Evolutionary conservation across 1,140 invertebrate genomes (phyloP).

Genomic region (Palaemon carinicauda): DNA sequence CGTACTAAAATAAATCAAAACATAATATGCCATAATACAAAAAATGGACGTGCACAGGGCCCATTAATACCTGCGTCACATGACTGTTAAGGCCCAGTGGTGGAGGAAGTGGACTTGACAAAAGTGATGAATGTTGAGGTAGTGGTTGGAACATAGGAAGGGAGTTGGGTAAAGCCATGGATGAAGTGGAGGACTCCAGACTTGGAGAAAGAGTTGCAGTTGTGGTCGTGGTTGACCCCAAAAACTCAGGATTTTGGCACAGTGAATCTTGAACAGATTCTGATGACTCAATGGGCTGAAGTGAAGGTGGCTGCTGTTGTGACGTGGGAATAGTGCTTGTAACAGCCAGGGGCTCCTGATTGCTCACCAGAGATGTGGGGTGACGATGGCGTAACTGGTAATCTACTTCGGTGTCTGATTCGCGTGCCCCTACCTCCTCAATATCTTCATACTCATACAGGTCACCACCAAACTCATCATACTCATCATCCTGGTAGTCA

Average conservation of each 20-base stretch:
- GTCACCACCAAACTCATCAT: constrained; percentile 38
- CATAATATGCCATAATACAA: not conserved
- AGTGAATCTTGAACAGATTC: not conserved
- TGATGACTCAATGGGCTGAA: not conserved
- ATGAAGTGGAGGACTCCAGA: not conserved
- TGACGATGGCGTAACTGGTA: constrained; percentile 43
- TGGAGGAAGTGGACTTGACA: constrained; percentile 29
- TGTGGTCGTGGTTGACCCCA: not conserved
- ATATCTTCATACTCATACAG: constrained; percentile 38
- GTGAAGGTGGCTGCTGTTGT: not conserved
- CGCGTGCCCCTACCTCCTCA: constrained; percentile 7
- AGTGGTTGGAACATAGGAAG: constrained; percentile 15
- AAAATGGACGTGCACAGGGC: constrained; percentile 33
- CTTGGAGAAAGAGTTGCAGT: not conserved
- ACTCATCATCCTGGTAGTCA: constrained; percentile 19
- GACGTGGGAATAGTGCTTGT: not conserved
- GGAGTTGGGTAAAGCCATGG: constrained; percentile 10
- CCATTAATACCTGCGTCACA: constrained; percentile 50
- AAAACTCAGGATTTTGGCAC: too few species aligned
- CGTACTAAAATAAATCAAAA: too few species aligned
- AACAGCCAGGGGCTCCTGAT: not conserved
- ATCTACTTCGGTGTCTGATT: not conserved
- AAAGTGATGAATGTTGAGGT: not conserved
- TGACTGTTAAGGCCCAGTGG: constrained; percentile 35
- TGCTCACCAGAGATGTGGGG: not conserved